These are phyloP conservation scores for Osmerus mordax DNA, from an alignment of 2,113 vertebrate genomes.

Conservation along the genomic window DNA sequence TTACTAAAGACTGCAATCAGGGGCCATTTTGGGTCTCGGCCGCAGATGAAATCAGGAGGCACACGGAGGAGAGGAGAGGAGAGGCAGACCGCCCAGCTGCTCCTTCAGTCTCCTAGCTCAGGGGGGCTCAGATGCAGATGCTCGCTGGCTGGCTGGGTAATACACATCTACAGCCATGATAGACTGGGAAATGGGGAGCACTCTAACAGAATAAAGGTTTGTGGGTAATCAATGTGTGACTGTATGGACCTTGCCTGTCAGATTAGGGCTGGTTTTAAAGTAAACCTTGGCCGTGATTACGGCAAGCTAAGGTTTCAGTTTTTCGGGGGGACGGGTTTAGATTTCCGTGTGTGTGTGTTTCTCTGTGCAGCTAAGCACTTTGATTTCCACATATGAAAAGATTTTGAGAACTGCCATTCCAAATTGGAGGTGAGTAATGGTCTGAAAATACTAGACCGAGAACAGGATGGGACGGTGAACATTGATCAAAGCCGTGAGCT, in stretches of 20 bases:
- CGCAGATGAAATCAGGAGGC: constrained; percentile 75
- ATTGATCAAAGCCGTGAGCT: constrained; percentile 30
- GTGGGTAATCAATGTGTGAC: constrained; percentile 65
- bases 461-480: constrained; percentile 21
- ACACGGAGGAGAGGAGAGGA: constrained; percentile 63
- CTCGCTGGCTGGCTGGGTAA: constrained; percentile 18
- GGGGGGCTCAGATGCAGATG: constrained; percentile 25
- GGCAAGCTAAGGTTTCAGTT: constrained; percentile 50
- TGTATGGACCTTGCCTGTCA: constrained; percentile 54
- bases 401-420: constrained; percentile 38
- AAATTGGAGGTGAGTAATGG: constrained; percentile 47
- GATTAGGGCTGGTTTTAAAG: constrained; percentile 61
- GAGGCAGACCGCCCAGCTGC: constrained; percentile 61
- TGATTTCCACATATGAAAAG: constrained; percentile 41
- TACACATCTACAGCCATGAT: constrained; percentile 56
- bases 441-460: constrained; percentile 20
- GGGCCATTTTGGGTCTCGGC: constrained; percentile 73
- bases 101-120: constrained; percentile 10
- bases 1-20: constrained; percentile 79
- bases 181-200: constrained; percentile 51
- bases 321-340: constrained; percentile 49
- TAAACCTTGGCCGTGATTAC: constrained; percentile 63
- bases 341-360: constrained; percentile 6
- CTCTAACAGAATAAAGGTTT: constrained; percentile 65
- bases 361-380: constrained; percentile 44